Evolutionary conservation across 2,888 invertebrate genomes (phyloP), one percentile per base, ranked within the genome.

Genomic region (Serripes groenlandicus): DNA sequence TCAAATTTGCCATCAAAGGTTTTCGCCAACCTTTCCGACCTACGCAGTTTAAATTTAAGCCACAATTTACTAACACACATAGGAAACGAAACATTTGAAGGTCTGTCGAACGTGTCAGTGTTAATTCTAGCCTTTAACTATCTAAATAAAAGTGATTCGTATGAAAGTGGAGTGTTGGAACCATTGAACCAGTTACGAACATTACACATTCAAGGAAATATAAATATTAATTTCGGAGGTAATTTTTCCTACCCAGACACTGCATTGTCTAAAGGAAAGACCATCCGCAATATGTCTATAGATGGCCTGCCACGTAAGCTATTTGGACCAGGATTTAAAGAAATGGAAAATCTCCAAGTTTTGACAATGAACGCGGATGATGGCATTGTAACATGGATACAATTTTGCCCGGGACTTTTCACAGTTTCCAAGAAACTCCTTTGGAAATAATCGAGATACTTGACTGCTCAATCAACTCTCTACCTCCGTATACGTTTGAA

Each of bases 361-460:
- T 23, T 66, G 15, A 66, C 1, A 42, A 23, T 66, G 23, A n/a
- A 42, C n/a, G 42, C 3, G 3, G 35, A 66, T 28, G 42, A 66
- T 28, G 66, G 66, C 15, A 35, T 28, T 66, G 66, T 26, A 18
- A 66, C 26, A 66, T 66, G 37, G 42, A 18, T 0, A 9, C 37
- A 3, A 66, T 66, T 42, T 42, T 66, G 26, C 66, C 66, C 26
- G 49, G 18, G 26, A 66, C 66, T 23, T 66, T 66, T 26, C 26
- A 15, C 15, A 66, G 42, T 42, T 66, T 66, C 23, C 37, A 42
- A 26, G 37, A 37, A 23, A 66, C 66, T 0, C 42, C 66, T 37
- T 42, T 66, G n/a, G 42, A 66, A 26, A 18, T 15, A 35, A 42
- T 66, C 5, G 42, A 66, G 35, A 18, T 66, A 15, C 23, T 66